Base-by-base conservation (phyloP, 2,888 invertebrate genomes). In the Eristalis arbustorum region DNA sequence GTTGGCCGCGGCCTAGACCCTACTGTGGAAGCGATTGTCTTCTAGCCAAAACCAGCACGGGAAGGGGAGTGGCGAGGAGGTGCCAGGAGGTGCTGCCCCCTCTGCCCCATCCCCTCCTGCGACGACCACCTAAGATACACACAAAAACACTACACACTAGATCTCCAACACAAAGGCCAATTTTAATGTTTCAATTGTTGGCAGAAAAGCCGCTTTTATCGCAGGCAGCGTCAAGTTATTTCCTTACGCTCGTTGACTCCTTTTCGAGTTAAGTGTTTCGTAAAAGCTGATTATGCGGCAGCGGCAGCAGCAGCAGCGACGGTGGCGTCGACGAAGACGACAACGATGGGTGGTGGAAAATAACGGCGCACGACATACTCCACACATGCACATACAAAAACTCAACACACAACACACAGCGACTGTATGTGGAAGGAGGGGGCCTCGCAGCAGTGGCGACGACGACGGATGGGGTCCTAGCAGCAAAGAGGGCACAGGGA, bases 211-310 rank as follows among this genome's bases (percentile, higher is more conserved):
- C 82, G 83, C 87, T 87, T 87, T 87, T 87, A 87, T 87, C 87
- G 75, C 87, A 87, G 68, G 87, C 87, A 87, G 78, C 87, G 87
- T 87, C 87, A 87, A 87, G 89, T 89, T 88, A 89, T 88, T 89
- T 88, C 88, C 89, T 88, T 88, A 89, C 89, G 89, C 89, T 89
- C 88, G 88, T 89, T 89, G 89, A 89, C 88, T 89, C 89, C 84
- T 88, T 88, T 89, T 89, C 88, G 87, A 88, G 89, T 89, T 89
- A 89, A 89, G 89, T 89, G 89, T 89, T 89, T 89, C 89, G 89
- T 89, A 89, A 89, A 89, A 89, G 89, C 88, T 89, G 89, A 89
- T 89, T 89, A 89, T 89, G 88, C 88, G 88, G 88, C 84, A 88
- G 87, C 83, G 76, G 83, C 73, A 40, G 78, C 63, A 64, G 83